Evolutionary conservation across 2,888 invertebrate species (phyloP), one percentile per base, ranked within the genome.

Genomic region (Melangyna quadrimaculata): DNA sequence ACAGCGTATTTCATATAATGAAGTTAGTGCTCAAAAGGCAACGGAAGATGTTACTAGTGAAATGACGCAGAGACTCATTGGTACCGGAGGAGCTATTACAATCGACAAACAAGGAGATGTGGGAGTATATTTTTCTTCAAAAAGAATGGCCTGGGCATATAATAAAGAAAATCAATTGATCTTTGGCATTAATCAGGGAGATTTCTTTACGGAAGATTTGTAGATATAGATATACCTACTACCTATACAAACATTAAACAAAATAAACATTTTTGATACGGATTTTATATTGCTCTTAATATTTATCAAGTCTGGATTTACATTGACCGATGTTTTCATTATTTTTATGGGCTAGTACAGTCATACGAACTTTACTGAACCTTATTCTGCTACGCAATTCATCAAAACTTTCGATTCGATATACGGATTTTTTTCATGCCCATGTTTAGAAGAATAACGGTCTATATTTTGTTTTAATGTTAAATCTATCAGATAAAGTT

Each of bases 61-160:
- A 57, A 97, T 97, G 97, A 95, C 95, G 0, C 89, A 91, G 7
- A 93, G 95, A 80, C 93, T 96, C 12, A 94, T 94, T 1, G 95
- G 96, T 79, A 95, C 95, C 0, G 97, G 96, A 27, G 97, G 95
- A 37, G 96, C 95, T 27, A 96, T 97, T 78, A 95, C 95, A 2
- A 92, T 97, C 27, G 94, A 95, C 3, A 94, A 93, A 75, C 91
- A 91, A 70, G 96, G 96, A 0, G 93, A 95, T 1, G 92, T 96
- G 22, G 96, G 96, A 10, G 92, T 95, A 57, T 93, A 94, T 88
- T 97, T 96, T 89, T 95, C 94, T 19, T 95, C 96, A 0, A 92
- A 92, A 7, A 93, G 94, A 88, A 95, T 96, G 95, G 93, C 95
- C 0, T 96, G 95, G 95, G 95, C 95, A 0, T 95, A 94, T 88